Conservation (phyloP, 2,113 vertebrate genomes). For the Nothobranchius kuhntae region DNA sequence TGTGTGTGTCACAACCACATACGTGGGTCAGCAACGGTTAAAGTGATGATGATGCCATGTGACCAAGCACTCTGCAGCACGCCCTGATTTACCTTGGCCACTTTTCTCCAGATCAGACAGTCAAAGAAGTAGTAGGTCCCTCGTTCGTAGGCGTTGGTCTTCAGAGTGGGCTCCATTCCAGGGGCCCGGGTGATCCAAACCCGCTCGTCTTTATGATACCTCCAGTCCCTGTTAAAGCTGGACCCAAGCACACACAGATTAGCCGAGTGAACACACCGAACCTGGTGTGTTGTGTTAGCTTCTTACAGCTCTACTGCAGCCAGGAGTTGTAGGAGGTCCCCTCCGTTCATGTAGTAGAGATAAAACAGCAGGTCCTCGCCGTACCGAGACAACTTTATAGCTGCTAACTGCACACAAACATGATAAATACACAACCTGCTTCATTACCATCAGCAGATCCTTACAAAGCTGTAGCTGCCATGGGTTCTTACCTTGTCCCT, state of each 20-base stretch:
- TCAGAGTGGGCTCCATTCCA: constrained; percentile 98
- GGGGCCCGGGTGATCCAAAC: constrained; percentile 99
- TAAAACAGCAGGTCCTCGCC: constrained; percentile 99
- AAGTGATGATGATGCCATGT: too few relatives aligned
- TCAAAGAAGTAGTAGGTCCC: constrained; percentile 99
- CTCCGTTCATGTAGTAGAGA: constrained; percentile 99
- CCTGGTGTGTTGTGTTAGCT: neutral
- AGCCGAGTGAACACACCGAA: neutral
- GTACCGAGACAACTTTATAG: constrained; percentile 98
- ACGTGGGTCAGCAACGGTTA: too few relatives aligned
- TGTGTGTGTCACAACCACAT: too few relatives aligned
- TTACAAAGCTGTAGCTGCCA: neutral
- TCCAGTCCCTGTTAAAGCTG: constrained; percentile 98
- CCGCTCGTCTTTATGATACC: constrained; percentile 99
- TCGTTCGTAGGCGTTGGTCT: constrained; percentile 99
- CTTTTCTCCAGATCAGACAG: constrained; percentile 99
- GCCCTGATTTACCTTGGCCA: constrained; percentile 89
- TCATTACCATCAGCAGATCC: too few relatives aligned
- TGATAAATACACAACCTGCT: neutral
- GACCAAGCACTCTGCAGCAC: too few relatives aligned
- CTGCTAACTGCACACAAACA: constrained; percentile 86
- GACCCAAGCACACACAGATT: neutral
- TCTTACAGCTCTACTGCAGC: constrained; percentile 98
- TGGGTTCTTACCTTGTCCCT: constrained; percentile 91
- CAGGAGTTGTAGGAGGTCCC: constrained; percentile 98